These are phyloP conservation scores for Protobothrops flavoviridis DNA, from an alignment of 2,113 vertebrate genomes.

Conservation along the genomic window DNA sequence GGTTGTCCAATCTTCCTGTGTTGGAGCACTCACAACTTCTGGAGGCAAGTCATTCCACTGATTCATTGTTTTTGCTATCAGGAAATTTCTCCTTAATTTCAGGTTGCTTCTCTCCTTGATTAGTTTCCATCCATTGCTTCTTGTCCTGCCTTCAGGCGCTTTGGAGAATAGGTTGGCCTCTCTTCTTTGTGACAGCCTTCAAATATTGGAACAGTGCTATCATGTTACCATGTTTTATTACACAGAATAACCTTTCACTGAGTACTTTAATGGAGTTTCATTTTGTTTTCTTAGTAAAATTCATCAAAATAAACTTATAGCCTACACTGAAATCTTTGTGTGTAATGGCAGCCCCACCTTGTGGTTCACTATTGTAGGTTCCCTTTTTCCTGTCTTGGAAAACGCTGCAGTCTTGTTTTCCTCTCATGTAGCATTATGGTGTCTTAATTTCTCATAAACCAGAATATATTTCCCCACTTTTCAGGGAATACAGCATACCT, in stretches of 20 bases:
- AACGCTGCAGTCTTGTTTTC: neutral
- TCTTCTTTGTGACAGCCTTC: neutral
- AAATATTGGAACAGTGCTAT: neutral
- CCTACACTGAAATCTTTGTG: neutral
- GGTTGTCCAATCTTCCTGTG: neutral
- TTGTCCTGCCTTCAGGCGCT: neutral
- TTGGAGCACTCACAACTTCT: neutral
- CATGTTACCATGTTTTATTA: neutral
- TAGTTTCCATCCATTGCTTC: neutral
- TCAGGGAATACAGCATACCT: neutral
- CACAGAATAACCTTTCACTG: neutral
- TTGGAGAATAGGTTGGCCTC: neutral
- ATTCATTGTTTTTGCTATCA: neutral
- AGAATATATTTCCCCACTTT: neutral
- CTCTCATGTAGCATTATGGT: neutral
- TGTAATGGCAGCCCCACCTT: neutral
- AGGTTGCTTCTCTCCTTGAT: neutral
- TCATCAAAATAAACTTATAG: neutral
- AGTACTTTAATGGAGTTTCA: neutral
- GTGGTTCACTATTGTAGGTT: neutral
- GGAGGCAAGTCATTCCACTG: neutral
- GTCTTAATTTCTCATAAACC: neutral
- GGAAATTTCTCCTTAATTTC: neutral
- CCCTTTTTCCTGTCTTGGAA: neutral
- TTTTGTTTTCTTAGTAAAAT: neutral